A percentile compares a stretch with the other conserved stretches of the same genome.
These are phyloP conservation scores for Hydra vulgaris DNA, from an alignment of 30 jellyfish, hydroid and myxozoan species.

Conservation along the genomic window DNA sequence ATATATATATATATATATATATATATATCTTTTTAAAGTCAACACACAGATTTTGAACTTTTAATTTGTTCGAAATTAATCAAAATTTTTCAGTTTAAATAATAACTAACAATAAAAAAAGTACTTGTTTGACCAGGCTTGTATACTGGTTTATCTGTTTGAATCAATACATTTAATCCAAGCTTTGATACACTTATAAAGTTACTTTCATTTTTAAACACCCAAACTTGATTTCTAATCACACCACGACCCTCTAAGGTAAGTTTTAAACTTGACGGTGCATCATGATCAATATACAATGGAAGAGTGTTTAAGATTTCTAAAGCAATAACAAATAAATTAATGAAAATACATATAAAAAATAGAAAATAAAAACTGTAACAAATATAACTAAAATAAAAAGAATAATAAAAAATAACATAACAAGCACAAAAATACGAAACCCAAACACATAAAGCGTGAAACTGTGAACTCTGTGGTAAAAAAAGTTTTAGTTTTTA, in stretches of 20 bases:
- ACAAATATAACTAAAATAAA: too few relatives aligned
- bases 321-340: background rate
- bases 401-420: too few relatives aligned
- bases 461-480: too few relatives aligned
- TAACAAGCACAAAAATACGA: too few relatives aligned
- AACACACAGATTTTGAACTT: background rate
- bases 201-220: constrained; percentile 16
- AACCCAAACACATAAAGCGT: too few relatives aligned
- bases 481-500: too few relatives aligned
- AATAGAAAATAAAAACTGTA: too few relatives aligned
- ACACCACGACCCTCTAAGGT: constrained; percentile 20
- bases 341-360: too few relatives aligned
- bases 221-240: constrained; percentile 13
- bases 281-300: constrained; percentile 7
- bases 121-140: constrained; percentile 93
- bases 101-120: background rate
- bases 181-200: constrained; percentile 6
- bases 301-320: constrained; percentile 26
- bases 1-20: too few relatives aligned
- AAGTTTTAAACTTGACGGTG: constrained; percentile 11
- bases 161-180: constrained; percentile 43
- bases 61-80: too few relatives aligned
- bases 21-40: background rate
- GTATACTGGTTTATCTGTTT: constrained; percentile 87
- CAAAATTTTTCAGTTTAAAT: background rate